Evolutionary conservation across 2,113 vertebrate genomes (phyloP).

Genomic region (Cyphotilapia sp.): DNA sequence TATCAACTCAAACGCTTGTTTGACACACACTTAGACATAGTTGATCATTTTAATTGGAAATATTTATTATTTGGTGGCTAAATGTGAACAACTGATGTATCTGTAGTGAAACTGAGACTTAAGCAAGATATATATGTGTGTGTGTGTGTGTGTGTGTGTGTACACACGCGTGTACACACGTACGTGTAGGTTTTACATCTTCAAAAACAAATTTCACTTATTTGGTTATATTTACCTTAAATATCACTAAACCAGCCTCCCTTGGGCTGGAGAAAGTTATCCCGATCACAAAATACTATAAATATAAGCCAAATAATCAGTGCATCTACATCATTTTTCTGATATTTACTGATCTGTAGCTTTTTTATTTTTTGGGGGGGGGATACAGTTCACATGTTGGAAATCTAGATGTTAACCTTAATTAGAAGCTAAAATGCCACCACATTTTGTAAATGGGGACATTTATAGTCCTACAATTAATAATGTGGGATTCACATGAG

Average conservation of each 20-base stretch:
- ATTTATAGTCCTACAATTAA: neutral
- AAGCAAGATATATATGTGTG: no score
- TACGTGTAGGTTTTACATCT: no score
- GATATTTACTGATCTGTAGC: neutral
- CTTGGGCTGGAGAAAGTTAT: neutral
- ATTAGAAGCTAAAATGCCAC: neutral
- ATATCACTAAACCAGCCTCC: neutral
- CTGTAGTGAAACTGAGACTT: neutral
- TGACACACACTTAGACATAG: neutral
- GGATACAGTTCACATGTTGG: neutral
- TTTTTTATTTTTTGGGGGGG: no score
- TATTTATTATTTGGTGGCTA: neutral
- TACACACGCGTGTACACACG: no score
- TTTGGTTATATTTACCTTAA: neutral
- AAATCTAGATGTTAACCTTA: neutral
- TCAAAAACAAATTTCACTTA: neutral
- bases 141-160: no score
- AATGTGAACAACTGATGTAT: neutral
- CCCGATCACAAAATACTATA: neutral
- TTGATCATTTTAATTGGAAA: neutral
- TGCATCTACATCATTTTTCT: neutral
- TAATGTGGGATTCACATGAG: neutral
- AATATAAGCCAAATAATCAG: neutral
- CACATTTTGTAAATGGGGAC: neutral
- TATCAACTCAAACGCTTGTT: neutral